These are phyloP conservation scores for Agriotes lineatus DNA, from an alignment of 2,888 invertebrate genomes.

Conservation along the genomic window DNA sequence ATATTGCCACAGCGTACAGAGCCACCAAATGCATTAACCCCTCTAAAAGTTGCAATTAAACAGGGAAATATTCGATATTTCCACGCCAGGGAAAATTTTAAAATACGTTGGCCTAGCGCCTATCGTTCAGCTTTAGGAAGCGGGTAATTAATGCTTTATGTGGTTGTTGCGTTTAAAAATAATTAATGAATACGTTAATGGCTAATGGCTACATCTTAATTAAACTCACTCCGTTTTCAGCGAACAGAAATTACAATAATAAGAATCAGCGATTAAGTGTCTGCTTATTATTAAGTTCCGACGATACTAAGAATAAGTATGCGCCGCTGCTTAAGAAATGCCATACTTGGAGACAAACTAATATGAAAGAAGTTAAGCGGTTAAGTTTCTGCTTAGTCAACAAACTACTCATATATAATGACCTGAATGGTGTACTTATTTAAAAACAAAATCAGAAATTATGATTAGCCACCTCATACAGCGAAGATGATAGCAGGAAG, in stretches of 20 bases:
- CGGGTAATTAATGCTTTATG: neutral
- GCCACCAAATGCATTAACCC: constrained; percentile 17
- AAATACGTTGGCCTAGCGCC: neutral
- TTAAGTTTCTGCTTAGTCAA: too few species aligned
- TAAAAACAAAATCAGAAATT: too few species aligned
- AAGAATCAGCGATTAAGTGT: neutral
- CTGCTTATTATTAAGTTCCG: neutral
- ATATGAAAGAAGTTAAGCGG: too few species aligned
- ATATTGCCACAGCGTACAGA: constrained; percentile 31
- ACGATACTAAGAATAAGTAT: too few species aligned
- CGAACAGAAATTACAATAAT: neutral
- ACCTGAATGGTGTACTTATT: too few species aligned
- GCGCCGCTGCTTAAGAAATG: too few species aligned
- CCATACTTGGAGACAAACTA: too few species aligned
- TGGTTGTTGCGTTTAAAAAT: neutral
- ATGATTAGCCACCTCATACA: too few species aligned
- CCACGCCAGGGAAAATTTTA: neutral
- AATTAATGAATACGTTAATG: neutral
- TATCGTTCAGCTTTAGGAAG: neutral
- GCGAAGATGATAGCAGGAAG: too few species aligned
- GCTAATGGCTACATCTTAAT: neutral
- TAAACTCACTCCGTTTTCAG: neutral
- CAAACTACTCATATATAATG: too few species aligned
- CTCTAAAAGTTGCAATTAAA: neutral
- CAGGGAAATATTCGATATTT: neutral